A percentile compares a stretch with the other conserved stretches of the same genome.
Conservation (phyloP, 2,888 invertebrate genomes). For the Agrochola lota region DNA sequence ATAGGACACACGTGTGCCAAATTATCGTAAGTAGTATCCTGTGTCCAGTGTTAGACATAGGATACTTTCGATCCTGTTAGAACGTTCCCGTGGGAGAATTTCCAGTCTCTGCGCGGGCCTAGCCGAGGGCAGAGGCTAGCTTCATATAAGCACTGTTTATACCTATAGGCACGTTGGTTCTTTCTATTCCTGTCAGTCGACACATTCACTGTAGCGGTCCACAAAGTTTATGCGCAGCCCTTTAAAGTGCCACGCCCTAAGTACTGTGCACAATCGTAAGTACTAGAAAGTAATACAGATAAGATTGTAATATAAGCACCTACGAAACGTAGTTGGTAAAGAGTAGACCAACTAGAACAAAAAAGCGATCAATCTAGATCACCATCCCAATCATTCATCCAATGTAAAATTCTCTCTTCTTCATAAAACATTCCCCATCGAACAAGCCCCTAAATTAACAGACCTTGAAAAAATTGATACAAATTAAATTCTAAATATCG, state of each 20-base stretch:
- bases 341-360: neutral
- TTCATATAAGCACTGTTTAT: neutral
- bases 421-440: slow-evolving; percentile 27
- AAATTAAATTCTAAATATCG: slow-evolving; percentile 67
- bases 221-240: neutral
- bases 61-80: no score
- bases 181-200: neutral
- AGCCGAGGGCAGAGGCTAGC: no score
- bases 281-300: neutral
- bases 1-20: no score
- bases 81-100: no score
- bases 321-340: neutral
- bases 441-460: slow-evolving; percentile 38
- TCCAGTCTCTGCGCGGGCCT: no score
- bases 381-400: neutral
- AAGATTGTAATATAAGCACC: neutral
- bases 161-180: neutral
- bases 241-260: neutral
- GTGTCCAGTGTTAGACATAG: no score
- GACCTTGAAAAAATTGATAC: slow-evolving; percentile 49
- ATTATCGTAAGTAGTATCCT: no score
- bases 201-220: neutral
- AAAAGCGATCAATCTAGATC: neutral
- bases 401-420: neutral
- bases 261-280: neutral